Evolutionary conservation across 2,113 vertebrate species (phyloP).

Genomic region (Craseonycteris thonglongyai): DNA sequence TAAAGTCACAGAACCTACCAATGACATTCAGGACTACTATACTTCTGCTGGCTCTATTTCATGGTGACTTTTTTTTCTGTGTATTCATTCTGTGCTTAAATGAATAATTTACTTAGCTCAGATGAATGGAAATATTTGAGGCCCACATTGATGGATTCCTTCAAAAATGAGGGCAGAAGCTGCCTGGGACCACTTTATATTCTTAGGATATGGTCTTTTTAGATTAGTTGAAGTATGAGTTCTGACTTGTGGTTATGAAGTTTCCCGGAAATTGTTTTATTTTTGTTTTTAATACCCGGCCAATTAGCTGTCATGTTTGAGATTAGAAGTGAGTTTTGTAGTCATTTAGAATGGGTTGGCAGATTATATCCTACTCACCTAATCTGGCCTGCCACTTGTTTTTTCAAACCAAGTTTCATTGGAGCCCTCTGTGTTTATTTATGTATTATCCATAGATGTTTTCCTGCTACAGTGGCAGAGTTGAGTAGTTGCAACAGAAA

Average conservation of each 20-base stretch:
- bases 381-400: not conserved
- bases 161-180: not conserved
- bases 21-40: not conserved
- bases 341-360: not conserved
- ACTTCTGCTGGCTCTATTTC: not conserved
- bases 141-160: not conserved
- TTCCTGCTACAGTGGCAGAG: not conserved
- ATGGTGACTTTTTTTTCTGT: not conserved
- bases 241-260: not conserved
- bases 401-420: not conserved
- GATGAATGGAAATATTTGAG: not conserved
- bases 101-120: not conserved
- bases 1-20: not conserved
- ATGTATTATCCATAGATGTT: not conserved
- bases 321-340: not conserved
- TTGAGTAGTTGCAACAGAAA: not conserved
- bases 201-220: not conserved
- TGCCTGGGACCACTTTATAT: not conserved
- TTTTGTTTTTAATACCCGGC: not conserved
- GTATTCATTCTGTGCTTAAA: not conserved
- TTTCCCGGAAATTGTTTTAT: not conserved
- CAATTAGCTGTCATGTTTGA: not conserved
- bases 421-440: not conserved
- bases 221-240: not conserved
- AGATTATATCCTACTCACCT: not conserved